Conservation (phyloP, 2,888 invertebrate genomes). For the Teleiodes luculella region DNA sequence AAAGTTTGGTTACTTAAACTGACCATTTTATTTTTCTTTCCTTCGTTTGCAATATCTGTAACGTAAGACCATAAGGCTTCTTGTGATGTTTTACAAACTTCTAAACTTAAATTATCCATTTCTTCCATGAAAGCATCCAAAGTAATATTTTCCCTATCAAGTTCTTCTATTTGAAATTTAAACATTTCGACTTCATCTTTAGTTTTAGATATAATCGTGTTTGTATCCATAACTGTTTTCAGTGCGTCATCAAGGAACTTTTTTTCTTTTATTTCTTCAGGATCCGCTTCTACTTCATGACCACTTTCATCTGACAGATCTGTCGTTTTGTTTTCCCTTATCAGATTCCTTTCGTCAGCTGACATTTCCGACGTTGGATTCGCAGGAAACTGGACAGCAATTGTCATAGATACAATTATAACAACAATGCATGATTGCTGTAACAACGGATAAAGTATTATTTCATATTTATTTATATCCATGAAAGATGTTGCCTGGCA, state of each 20-base stretch:
- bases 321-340: conserved; percentile 49
- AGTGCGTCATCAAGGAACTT: conserved; percentile 65
- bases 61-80: conserved; percentile 67
- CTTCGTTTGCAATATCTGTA: conserved; percentile 60
- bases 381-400: conserved; percentile 48
- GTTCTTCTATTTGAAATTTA: conserved; percentile 50
- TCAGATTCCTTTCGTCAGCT: conserved; percentile 52
- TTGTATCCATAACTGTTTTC: conserved; percentile 60
- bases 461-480: too few relatives aligned
- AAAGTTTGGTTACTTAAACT: conserved; percentile 8
- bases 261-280: conserved; percentile 60
- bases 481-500: too few relatives aligned
- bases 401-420: conserved; percentile 37
- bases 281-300: conserved; percentile 58
- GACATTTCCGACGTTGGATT: conserved; percentile 68
- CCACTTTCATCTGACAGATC: conserved; percentile 63
- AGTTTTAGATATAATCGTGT: conserved; percentile 42
- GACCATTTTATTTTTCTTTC: conserved; percentile 68
- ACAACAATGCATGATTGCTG: conserved; percentile 44
- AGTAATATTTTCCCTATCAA: conserved; percentile 52
- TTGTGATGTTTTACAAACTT: conserved; percentile 67
- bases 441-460: conserved; percentile 26
- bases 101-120: conserved; percentile 67
- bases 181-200: conserved; percentile 50
- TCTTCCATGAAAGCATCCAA: conserved; percentile 61